Evolutionary conservation across 2,888 invertebrate species (phyloP).

Genomic region (Unio delphinus): DNA sequence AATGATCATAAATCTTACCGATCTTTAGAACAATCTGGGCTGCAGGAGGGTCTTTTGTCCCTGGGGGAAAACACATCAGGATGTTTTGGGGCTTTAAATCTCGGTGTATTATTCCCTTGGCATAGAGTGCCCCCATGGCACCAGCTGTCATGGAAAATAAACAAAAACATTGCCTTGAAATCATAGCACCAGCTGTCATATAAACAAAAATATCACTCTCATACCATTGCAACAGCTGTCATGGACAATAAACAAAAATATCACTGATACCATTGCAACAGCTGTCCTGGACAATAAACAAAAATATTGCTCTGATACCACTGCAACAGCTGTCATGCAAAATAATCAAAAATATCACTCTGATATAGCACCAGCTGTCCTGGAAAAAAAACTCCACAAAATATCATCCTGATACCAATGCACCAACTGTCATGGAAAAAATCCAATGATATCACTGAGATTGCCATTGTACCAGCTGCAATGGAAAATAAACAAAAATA

Average conservation of each 20-base stretch:
- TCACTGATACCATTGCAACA: no score
- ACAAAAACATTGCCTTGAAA: background rate
- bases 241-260: no score
- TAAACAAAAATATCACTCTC: no score
- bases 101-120: constrained; percentile 97
- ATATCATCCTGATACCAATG: constrained; percentile 78
- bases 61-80: constrained; percentile 90
- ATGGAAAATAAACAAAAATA: background rate
- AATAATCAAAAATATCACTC: no score
- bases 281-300: no score
- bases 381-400: no score
- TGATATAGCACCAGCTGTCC: no score
- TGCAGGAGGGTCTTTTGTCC: constrained; percentile 80
- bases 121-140: constrained; percentile 97
- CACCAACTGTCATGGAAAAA: constrained; percentile 81
- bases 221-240: no score
- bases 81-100: constrained; percentile 99
- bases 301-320: no score
- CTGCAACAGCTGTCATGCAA: no score
- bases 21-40: constrained; percentile 95
- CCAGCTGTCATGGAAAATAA: constrained; percentile 78
- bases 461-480: background rate
- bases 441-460: background rate
- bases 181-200: background rate
- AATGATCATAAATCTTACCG: constrained; percentile 75